These are phyloP conservation scores for Orthosia cruda DNA, from an alignment of 2,888 invertebrate genomes.

Conservation along the genomic window DNA sequence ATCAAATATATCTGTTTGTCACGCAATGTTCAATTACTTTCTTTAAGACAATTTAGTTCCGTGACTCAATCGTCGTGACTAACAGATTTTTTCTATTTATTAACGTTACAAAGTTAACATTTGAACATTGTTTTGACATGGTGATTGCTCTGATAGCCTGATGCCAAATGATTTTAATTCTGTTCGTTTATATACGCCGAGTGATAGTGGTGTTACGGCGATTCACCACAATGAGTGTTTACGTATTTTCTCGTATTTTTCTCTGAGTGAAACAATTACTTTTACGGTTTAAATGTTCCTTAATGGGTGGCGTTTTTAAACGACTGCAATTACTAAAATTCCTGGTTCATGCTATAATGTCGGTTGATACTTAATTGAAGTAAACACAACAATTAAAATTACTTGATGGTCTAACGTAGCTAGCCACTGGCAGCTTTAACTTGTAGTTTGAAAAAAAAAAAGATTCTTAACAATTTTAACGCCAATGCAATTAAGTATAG, in stretches of 20 bases:
- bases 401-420: slow-evolving; percentile 22
- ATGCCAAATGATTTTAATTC: slow-evolving; percentile 50
- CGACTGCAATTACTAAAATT: slow-evolving; percentile 49
- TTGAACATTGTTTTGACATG: slow-evolving; percentile 55
- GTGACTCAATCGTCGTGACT: slow-evolving; percentile 62
- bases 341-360: slow-evolving; percentile 42
- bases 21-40: slow-evolving; percentile 73
- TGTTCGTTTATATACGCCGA: slow-evolving; percentile 30
- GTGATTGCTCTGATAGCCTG: slow-evolving; percentile 38
- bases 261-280: slow-evolving; percentile 46
- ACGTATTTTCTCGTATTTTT: slow-evolving; percentile 33
- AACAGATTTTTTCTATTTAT: slow-evolving; percentile 56
- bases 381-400: slow-evolving; percentile 42
- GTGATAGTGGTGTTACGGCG: slow-evolving; percentile 28
- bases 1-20: slow-evolving; percentile 75
- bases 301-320: slow-evolving; percentile 47
- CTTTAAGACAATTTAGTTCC: slow-evolving; percentile 55
- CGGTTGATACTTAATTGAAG: slow-evolving; percentile 46
- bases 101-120: slow-evolving; percentile 46
- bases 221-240: slow-evolving; percentile 25
- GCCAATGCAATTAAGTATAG: background rate
- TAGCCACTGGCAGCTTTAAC: slow-evolving; percentile 10
- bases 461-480: background rate
- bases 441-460: slow-evolving; percentile 10
- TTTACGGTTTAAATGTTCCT: slow-evolving; percentile 33